Conservation (phyloP, 2,113 vertebrate genomes). For the Aramus guarauna region DNA sequence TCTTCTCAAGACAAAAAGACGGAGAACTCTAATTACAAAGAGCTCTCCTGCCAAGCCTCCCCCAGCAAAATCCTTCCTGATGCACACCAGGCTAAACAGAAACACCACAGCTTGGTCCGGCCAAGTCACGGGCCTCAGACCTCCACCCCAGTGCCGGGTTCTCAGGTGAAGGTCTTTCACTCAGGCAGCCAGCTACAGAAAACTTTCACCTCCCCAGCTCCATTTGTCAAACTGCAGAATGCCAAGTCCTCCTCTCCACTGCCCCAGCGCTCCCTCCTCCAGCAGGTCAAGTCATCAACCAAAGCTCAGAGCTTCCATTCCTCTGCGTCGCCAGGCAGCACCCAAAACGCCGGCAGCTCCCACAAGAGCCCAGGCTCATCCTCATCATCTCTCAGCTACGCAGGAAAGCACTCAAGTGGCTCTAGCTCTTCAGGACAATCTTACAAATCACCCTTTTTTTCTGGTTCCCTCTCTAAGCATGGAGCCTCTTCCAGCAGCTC, state of each 20-base stretch:
- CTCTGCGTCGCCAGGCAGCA: not conserved
- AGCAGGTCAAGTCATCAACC: conserved; percentile 73
- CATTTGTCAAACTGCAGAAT: conserved; percentile 71
- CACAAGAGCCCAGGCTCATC: conserved; percentile 67
- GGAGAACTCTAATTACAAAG: conserved; percentile 74
- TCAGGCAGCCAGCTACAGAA: conserved; percentile 74
- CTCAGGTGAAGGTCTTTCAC: conserved; percentile 77
- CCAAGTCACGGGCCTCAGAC: conserved; percentile 40
- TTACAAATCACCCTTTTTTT: conserved; percentile 68
- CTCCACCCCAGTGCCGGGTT: not conserved
- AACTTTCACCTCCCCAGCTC: conserved; percentile 62
- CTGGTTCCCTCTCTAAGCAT: conserved; percentile 70
- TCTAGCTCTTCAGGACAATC: conserved; percentile 62
- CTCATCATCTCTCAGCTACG: conserved; percentile 54
- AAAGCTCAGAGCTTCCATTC: conserved; percentile 77
- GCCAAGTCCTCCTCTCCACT: conserved; percentile 69
- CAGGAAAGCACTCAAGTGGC: conserved; percentile 68
- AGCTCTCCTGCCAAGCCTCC: conserved; percentile 62
- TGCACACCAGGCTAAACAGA: conserved; percentile 67
- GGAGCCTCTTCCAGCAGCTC: conserved; percentile 64
- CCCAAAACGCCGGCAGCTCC: conserved; percentile 49
- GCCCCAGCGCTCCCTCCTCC: conserved; percentile 73
- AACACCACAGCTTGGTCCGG: conserved; percentile 70
- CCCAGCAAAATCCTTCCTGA: conserved; percentile 68
- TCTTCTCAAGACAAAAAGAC: conserved; percentile 78